Evolutionary conservation across 2,888 invertebrate genomes (phyloP), one percentile per base, ranked within the genome.

Genomic region (Parascotia fuliginaria): DNA sequence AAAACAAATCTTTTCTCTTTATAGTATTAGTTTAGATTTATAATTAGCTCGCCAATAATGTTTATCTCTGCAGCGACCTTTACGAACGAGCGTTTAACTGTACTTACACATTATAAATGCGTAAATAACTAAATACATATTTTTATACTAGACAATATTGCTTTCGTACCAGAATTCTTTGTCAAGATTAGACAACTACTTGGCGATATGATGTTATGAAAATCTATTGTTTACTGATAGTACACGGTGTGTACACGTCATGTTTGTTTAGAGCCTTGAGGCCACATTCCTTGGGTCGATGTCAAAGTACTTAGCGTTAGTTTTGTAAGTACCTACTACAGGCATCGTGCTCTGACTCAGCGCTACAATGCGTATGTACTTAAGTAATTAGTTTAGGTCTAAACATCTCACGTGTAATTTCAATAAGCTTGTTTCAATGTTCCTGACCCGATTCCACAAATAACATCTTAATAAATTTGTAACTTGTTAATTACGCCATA

Each of bases 251-350:
- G 70, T 67, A 70, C 64, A 76, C 77, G 73, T 77, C 73, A 78
- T 77, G 66, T 74, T 73, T 70, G 75, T 77, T 75, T 66, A 73
- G 72, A 81, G 71, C 81, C 80, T 82, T 80, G 87, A 81, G 74
- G 78, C 81, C 83, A 70, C 89, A 90, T 90, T 89, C 90, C 84
- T 70, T n/a, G 60, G 73, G 76, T 74, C 82, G 81, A 85, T 87
- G 89, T 85, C 89, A 83, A 81, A 85, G 81, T 84, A 87, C 80
- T 85, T 81, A 81, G 75, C 75, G 72, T 62, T 64, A 57, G 68
- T 69, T 62, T 60, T 64, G 47, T 51, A n/a, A n/a, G n/a, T n/a
- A n/a, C n/a, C n/a, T n/a, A 63, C 48, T 31, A 49, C 50, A 50
- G 37, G 51, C 46, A 60, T 49, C 43, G 48, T 51, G 46, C 32